Conservation (phyloP, 2,113 vertebrate genomes). For the Xiphophorus couchianus region DNA sequence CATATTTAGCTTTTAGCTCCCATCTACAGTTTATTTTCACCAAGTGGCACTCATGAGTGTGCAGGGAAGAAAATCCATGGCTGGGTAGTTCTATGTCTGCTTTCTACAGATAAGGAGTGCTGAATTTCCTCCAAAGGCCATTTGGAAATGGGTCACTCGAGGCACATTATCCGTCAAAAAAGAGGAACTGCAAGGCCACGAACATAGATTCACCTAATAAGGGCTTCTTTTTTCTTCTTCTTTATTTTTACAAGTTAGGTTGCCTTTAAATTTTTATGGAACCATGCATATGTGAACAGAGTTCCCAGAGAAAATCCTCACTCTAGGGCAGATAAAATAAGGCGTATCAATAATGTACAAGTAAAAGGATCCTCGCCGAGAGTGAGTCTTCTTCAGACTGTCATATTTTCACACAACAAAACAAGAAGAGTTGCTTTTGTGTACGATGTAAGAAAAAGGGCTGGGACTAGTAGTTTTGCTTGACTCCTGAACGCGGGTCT, state of each 20-base stretch:
- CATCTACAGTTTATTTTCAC: background rate
- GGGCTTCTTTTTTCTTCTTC: background rate
- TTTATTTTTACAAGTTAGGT: constrained; percentile 39
- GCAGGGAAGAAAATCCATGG: background rate
- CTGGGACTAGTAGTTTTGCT: constrained; percentile 47
- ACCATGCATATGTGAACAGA: constrained; percentile 55
- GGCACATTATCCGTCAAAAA: background rate
- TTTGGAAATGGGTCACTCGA: constrained; percentile 24
- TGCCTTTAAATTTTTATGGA: constrained; percentile 52
- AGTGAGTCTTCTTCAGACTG: constrained; percentile 24
- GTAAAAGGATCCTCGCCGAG: constrained; percentile 41
- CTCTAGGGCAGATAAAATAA: constrained; percentile 53
- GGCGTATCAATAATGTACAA: constrained; percentile 68
- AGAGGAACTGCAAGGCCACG: background rate
- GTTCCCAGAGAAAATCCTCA: constrained; percentile 32
- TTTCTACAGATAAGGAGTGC: background rate
- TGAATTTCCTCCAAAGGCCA: constrained; percentile 7
- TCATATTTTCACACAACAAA: constrained; percentile 46
- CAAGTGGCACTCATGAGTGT: background rate
- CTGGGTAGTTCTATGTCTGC: background rate
- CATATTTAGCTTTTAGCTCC: background rate
- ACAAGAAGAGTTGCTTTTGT: constrained; percentile 31
- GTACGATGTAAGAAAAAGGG: constrained; percentile 29
- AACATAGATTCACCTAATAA: background rate
- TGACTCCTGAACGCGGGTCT: constrained; percentile 45